phyloP scores from a whole-genome alignment of 2,113 vertebrate genomes.

The Muntiacus reevesi region DNA sequence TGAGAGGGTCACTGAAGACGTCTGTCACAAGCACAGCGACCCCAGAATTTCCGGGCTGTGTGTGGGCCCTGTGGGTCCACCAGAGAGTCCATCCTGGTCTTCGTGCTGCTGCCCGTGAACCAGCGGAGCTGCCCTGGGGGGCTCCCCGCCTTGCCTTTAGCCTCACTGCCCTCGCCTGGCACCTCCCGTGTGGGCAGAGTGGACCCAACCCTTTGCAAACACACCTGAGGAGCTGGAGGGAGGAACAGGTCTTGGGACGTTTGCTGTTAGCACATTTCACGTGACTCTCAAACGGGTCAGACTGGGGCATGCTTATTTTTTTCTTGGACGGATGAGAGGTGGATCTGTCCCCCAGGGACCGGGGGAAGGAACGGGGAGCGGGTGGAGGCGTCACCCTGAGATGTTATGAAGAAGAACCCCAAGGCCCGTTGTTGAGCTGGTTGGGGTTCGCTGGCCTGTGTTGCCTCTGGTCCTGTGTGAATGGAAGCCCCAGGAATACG shows the following conservation, averaged over 20 bases:
- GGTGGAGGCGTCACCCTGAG: not conserved
- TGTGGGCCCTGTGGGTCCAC: not conserved
- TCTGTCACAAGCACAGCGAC: not conserved
- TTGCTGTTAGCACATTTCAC: rapidly evolving
- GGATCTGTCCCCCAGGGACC: not conserved
- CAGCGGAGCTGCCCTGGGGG: not conserved
- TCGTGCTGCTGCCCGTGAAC: not conserved
- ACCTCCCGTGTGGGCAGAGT: rapidly evolving
- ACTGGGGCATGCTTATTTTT: not conserved
- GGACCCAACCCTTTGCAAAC: conserved; percentile 50
- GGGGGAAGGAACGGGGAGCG: not conserved
- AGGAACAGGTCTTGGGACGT: conserved; percentile 26
- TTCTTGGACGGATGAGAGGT: not conserved
- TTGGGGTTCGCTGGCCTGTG: rapidly evolving
- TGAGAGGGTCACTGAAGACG: not conserved
- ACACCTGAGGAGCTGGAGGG: not conserved
- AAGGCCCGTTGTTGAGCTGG: not conserved
- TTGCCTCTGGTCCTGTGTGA: not conserved
- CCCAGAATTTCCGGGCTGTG: not conserved
- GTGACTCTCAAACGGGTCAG: not conserved
- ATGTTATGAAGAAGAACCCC: not conserved
- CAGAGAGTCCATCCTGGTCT: not conserved
- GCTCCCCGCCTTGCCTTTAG: not conserved
- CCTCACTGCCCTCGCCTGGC: not conserved
- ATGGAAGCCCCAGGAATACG: rapidly evolving